These are phyloP conservation scores for Malurus alboscapulatus DNA, from an alignment of 2,113 vertebrate genomes.

Conservation along the genomic window DNA sequence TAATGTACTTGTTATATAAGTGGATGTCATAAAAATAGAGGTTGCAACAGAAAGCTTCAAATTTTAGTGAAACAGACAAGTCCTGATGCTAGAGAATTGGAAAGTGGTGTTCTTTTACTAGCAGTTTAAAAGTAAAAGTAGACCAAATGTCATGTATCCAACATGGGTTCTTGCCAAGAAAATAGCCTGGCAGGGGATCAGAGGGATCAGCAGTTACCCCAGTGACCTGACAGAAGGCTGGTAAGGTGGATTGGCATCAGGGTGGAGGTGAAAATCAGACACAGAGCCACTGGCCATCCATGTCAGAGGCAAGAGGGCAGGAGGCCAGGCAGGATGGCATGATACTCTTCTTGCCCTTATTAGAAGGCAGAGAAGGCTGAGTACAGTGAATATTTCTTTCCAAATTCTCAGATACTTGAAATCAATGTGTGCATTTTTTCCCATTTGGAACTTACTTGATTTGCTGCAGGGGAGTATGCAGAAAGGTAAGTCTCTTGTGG, in stretches of 20 bases:
- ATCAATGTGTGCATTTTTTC: not conserved
- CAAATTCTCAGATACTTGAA: not conserved
- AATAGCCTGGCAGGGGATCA: constrained; percentile 11
- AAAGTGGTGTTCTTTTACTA: not conserved
- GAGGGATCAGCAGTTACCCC: not conserved
- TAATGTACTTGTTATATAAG: not conserved
- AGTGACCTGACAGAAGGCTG: not conserved
- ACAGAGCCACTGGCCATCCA: not conserved
- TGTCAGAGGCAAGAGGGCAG: not conserved
- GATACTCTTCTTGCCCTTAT: not conserved
- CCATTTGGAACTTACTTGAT: not conserved
- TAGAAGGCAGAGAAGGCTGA: not conserved
- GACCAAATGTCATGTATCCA: not conserved
- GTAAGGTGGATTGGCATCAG: not conserved
- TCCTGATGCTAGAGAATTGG: not conserved
- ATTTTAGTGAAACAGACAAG: not conserved
- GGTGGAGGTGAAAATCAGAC: not conserved
- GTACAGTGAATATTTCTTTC: not conserved
- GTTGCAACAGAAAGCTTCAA: not conserved
- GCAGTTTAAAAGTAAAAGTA: constrained; percentile 2
- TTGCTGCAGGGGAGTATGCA: not conserved
- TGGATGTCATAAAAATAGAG: not conserved
- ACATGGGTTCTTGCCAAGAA: not conserved
- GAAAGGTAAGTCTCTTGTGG: not conserved
- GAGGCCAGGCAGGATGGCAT: not conserved